These are phyloP conservation scores for Tortrix viridana DNA, from an alignment of 2,888 invertebrate species.

Conservation along the genomic window DNA sequence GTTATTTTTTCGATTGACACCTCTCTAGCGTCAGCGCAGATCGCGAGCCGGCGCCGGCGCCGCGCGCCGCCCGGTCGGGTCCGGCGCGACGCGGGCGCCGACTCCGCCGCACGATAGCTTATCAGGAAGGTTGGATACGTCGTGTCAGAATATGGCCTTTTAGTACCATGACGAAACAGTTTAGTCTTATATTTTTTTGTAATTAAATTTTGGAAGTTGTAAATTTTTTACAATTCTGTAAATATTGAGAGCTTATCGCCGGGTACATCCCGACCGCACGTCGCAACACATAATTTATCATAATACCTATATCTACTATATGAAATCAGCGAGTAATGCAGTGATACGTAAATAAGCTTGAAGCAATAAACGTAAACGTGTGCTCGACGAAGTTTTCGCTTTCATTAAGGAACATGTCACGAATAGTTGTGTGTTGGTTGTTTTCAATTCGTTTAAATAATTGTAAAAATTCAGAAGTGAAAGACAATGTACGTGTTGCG, in stretches of 20 bases:
- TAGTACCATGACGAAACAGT: conserved; percentile 75
- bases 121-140: conserved; percentile 51
- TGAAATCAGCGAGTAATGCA: conserved; percentile 64
- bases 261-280: conserved; percentile 78
- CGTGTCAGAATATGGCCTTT: conserved; percentile 66
- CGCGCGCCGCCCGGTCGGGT: conserved; percentile 39
- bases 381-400: conserved; percentile 75
- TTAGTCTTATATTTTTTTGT: conserved; percentile 70
- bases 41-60: conserved; percentile 42
- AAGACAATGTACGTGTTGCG: conserved; percentile 76
- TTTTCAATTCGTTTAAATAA: conserved; percentile 72
- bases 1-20: conserved; percentile 76
- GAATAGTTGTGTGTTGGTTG: conserved; percentile 78
- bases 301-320: conserved; percentile 60
- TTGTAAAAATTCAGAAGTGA: conserved; percentile 67
- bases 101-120: conserved; percentile 31
- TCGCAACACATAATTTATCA: conserved; percentile 73
- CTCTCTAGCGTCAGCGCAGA: conserved; percentile 63
- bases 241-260: conserved; percentile 82
- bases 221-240: conserved; percentile 83
- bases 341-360: conserved; percentile 76
- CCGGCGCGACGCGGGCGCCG: conserved; percentile 37
- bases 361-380: conserved; percentile 76
- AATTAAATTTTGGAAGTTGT: conserved; percentile 80
- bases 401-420: conserved; percentile 74